Evolutionary conservation across 2,797 vertebrate species (phyloP).

Genomic region (Todus mexicanus): DNA sequence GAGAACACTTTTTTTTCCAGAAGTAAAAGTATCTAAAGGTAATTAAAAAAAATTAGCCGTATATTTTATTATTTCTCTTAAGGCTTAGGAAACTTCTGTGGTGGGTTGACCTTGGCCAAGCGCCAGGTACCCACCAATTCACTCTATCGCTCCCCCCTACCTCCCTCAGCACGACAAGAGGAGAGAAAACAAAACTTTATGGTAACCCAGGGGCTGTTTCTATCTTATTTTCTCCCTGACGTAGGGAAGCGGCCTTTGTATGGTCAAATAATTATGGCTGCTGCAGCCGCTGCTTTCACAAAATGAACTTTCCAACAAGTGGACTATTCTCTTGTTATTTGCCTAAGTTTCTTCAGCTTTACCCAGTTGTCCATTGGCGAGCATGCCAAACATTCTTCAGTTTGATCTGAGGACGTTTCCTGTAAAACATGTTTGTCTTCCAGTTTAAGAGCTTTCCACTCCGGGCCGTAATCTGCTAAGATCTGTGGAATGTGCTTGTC

Average conservation of each 20-base stretch:
- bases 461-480: constrained; percentile 3
- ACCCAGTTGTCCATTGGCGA: constrained; percentile 32
- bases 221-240: too few relatives aligned
- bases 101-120: too few relatives aligned
- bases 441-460: constrained; percentile 8
- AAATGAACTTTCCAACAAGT: constrained; percentile 14
- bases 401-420: constrained; percentile 54
- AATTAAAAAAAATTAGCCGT: background rate
- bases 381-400: constrained; percentile 44
- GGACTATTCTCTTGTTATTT: constrained; percentile 2
- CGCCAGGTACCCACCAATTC: too few relatives aligned
- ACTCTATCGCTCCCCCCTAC: too few relatives aligned
- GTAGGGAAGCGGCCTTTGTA: background rate
- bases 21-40: background rate
- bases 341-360: constrained; percentile 19
- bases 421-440: constrained; percentile 42
- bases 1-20: background rate
- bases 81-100: background rate
- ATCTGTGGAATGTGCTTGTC: constrained; percentile 41
- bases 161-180: too few relatives aligned
- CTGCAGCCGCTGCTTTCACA: background rate
- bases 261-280: background rate
- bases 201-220: too few relatives aligned
- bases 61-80: background rate
- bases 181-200: too few relatives aligned